Evolutionary conservation across 2,113 vertebrate species (phyloP), one percentile per base, ranked within the genome.

Genomic region (Prunella himalayana): DNA sequence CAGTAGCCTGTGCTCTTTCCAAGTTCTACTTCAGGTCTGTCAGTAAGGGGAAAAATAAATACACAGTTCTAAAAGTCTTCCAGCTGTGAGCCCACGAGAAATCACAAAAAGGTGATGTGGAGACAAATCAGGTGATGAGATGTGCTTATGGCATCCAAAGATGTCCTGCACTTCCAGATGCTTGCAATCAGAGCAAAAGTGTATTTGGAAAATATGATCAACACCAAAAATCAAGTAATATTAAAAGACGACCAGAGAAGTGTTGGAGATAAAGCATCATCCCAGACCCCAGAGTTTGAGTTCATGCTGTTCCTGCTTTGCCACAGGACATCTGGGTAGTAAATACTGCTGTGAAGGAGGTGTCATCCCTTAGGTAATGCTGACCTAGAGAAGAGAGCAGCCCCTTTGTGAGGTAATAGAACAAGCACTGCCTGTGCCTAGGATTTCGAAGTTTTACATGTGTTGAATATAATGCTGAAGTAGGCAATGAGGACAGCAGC

Each of bases 401-500:
- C n/a, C 10, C 22, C 1, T 42, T 61, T 51, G 13, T 77, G 57
- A 88, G 11, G 31, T 53, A 31, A 20, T 7, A 31, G 59, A 49
- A 22, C 11, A 57, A 64, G 9, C 0, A 0, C 6, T 53, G 19
- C 20, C n/a, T 20, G 13, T 75, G 42, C 15, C 31, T 6, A 12
- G 39, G 28, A 39, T 42, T 59, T 81, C 9, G 11, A 61, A 49
- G 20, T 27, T 88, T 24, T 51, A 4, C 10, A 10, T 57, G 10
- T 61, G 28, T 35, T 60, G n/a, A 77, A 44, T 41, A 4, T 17
- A 57, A 37, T 53, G 19, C 35, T 84, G 72, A 49, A 88, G 7
- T 20, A 53, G 28, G 23, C 12, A 56, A 47, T 41, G 20, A 73
- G 16, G 47, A 30, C 3, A 69, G 15, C 13, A 69, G 37, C 11